These are phyloP conservation scores for Leptodirus hochenwartii DNA, from an alignment of 2,888 invertebrate genomes.

Conservation along the genomic window DNA sequence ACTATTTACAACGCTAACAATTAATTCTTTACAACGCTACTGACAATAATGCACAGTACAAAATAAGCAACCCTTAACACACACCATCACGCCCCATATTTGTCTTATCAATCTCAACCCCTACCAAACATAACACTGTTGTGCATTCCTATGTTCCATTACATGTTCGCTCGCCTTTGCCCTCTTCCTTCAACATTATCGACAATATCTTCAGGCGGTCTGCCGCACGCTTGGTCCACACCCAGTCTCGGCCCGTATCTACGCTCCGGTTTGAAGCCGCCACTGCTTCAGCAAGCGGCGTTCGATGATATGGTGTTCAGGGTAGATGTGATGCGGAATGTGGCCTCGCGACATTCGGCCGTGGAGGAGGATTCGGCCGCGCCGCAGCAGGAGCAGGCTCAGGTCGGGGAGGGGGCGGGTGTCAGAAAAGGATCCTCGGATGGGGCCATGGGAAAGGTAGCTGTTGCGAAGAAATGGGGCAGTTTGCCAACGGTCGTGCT, in stretches of 20 bases:
- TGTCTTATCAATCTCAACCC: no score
- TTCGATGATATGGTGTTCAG: constrained; percentile 67
- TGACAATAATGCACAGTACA: no score
- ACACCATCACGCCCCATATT: no score
- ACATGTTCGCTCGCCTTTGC: no score
- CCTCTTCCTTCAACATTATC: constrained; percentile 9
- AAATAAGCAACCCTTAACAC: no score
- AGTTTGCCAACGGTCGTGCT: constrained; percentile 23
- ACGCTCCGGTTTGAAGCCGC: constrained; percentile 52
- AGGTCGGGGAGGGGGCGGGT: not conserved
- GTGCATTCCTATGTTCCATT: no score
- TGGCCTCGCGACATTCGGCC: constrained; percentile 37
- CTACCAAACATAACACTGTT: no score
- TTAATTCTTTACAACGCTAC: no score
- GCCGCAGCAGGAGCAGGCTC: not conserved
- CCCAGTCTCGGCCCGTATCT: constrained; percentile 30
- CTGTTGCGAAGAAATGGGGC: constrained; percentile 17
- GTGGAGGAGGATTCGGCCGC: constrained; percentile 4
- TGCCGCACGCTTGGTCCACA: constrained; percentile 26
- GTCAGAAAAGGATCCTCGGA: not conserved
- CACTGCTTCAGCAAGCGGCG: constrained; percentile 68
- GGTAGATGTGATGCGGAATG: constrained; percentile 68
- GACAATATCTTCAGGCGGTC: constrained; percentile 20
- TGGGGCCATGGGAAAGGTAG: not conserved
- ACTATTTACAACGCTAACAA: no score